A percentile compares a stretch with the other conserved stretches of the same genome.
phyloP scores from a whole-genome alignment of 2,888 invertebrate species.

The Ganaspis brasiliensis region DNA sequence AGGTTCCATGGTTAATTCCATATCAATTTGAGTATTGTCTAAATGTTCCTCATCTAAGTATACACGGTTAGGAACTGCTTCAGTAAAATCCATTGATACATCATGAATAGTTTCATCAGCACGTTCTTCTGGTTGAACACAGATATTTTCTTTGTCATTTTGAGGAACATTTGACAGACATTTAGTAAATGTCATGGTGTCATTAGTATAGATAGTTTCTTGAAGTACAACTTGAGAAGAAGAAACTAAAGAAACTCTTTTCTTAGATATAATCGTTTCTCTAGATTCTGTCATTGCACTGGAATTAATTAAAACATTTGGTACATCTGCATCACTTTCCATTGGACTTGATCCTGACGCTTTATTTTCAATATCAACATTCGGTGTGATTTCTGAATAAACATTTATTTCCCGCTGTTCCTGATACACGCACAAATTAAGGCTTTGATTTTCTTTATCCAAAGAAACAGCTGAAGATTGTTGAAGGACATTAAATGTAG shows the following conservation, averaged over 20 bases:
- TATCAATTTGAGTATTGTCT: conserved; percentile 28
- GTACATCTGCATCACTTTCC: not conserved
- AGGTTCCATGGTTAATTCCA: conserved; percentile 49
- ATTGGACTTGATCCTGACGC: not conserved
- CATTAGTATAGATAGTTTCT: not conserved
- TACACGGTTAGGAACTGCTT: conserved; percentile 39
- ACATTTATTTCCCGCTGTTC: not conserved
- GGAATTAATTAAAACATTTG: not conserved
- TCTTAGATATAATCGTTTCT: not conserved
- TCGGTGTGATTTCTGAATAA: not conserved
- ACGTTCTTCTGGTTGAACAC: conserved; percentile 44
- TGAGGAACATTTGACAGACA: conserved; percentile 44
- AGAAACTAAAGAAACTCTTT: not conserved
- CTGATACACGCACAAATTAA: not conserved
- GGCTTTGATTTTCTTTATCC: conserved; percentile 16
- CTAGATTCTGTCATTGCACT: not conserved
- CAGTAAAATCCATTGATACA: conserved; percentile 43
- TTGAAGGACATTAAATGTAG: not conserved
- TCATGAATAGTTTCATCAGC: conserved; percentile 13
- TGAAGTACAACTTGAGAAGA: not conserved
- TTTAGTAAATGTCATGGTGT: conserved; percentile 35
- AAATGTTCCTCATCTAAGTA: not conserved
- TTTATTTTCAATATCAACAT: not conserved
- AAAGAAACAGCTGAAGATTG: not conserved
- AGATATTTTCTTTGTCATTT: conserved; percentile 58